These are phyloP conservation scores for Pseudococcus jackbeardsleyi DNA, from an alignment of 2,888 invertebrate genomes.

Conservation along the genomic window DNA sequence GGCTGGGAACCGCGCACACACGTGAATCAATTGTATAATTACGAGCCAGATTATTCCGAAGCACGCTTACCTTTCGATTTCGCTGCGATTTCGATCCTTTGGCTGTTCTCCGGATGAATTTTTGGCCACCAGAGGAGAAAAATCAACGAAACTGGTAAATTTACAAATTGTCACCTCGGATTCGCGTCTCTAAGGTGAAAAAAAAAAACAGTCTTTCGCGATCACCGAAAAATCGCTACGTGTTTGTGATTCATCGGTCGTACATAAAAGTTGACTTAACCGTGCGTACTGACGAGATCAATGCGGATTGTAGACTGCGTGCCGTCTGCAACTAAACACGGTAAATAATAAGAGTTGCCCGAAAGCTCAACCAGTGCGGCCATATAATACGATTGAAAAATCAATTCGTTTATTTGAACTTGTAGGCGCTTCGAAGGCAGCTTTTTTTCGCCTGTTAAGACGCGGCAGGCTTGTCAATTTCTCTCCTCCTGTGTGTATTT, in stretches of 20 bases:
- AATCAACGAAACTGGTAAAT: neutral
- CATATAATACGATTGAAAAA: slow-evolving; percentile 56
- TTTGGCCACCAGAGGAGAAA: too few species aligned
- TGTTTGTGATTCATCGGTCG: neutral
- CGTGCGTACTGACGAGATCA: neutral
- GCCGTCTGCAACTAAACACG: slow-evolving; percentile 56
- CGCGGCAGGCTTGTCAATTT: neutral
- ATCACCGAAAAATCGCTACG: neutral
- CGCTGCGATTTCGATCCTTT: neutral
- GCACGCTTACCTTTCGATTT: neutral
- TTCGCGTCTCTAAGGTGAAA: neutral
- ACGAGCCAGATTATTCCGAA: neutral
- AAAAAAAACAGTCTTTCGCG: neutral
- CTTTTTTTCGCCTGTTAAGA: neutral
- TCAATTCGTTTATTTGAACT: slow-evolving; percentile 38
- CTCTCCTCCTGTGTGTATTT: neutral
- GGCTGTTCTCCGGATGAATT: too few species aligned
- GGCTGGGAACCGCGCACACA: neutral
- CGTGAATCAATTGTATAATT: neutral
- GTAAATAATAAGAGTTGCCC: slow-evolving; percentile 35
- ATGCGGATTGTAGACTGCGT: slow-evolving; percentile 59
- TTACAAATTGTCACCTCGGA: neutral
- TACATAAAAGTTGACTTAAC: neutral
- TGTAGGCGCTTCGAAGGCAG: neutral
- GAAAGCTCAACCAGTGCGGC: slow-evolving; percentile 54